Conservation (phyloP, 2,888 invertebrate species). For the Acanthopleura granulata region DNA sequence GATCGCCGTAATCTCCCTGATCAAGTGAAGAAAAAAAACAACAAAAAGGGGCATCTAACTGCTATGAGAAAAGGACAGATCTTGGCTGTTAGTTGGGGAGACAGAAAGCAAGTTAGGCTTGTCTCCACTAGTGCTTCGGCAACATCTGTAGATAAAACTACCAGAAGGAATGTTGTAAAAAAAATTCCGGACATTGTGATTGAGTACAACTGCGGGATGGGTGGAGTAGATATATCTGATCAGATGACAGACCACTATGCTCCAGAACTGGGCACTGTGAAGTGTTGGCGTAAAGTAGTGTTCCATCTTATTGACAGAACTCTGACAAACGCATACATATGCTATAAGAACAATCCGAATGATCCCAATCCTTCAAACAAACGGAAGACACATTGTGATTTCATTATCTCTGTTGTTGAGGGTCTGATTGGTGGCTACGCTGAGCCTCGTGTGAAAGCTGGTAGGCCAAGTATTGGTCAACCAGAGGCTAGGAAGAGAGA, state of each 20-base stretch:
- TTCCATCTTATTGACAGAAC: neutral
- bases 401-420: neutral
- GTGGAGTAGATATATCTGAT: neutral
- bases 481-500: neutral
- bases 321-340: neutral
- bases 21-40: too few species aligned
- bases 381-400: neutral
- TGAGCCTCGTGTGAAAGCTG: neutral
- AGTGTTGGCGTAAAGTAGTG: neutral
- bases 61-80: too few species aligned
- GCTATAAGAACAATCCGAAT: neutral
- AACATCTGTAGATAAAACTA: neutral
- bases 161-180: neutral
- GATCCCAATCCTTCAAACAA: too few species aligned
- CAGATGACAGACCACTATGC: neutral
- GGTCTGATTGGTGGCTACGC: neutral
- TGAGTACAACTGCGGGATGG: neutral
- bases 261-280: neutral
- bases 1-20: too few species aligned
- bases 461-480: neutral
- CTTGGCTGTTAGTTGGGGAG: too few species aligned
- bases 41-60: too few species aligned
- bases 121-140: neutral
- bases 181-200: neutral
- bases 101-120: too few species aligned